Conservation (phyloP, 2,113 vertebrate species). For the Pundamilia nyererei region DNA sequence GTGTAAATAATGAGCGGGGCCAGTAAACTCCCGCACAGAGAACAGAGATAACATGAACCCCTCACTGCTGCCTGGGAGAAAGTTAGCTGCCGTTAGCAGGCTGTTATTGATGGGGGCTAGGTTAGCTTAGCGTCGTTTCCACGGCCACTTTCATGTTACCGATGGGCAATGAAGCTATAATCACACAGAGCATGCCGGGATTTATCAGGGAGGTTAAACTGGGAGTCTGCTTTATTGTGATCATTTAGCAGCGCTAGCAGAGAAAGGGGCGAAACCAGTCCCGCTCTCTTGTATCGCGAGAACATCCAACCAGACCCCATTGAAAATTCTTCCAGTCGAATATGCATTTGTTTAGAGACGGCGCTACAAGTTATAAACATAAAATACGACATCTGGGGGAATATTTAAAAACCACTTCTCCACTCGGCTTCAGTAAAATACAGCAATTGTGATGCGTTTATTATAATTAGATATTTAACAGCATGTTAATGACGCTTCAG, state of each 20-base stretch:
- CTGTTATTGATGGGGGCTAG: not conserved
- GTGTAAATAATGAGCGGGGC: not conserved
- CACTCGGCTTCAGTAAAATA: not conserved
- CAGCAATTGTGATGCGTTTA: fast-evolving
- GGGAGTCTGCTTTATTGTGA: fast-evolving
- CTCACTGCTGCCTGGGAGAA: not conserved
- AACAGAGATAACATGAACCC: not conserved
- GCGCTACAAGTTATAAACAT: fast-evolving
- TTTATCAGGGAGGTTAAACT: too few species aligned
- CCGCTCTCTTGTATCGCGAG: not conserved
- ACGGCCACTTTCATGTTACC: not conserved
- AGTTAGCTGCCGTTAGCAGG: conserved; percentile 5
- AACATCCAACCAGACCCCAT: not conserved
- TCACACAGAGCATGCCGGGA: not conserved
- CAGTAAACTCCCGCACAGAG: not conserved
- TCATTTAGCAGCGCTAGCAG: not conserved
- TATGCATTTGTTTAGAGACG: fast-evolving
- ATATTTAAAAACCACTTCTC: fast-evolving
- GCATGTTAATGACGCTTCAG: too few species aligned
- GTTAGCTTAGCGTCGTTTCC: not conserved
- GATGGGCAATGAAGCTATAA: too few species aligned
- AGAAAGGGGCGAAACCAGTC: not conserved
- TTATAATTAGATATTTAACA: not conserved
- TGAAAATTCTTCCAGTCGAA: not conserved
- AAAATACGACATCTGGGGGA: fast-evolving